Evolutionary conservation across 2,113 vertebrate genomes (phyloP).

Genomic region (Anhinga anhinga): DNA sequence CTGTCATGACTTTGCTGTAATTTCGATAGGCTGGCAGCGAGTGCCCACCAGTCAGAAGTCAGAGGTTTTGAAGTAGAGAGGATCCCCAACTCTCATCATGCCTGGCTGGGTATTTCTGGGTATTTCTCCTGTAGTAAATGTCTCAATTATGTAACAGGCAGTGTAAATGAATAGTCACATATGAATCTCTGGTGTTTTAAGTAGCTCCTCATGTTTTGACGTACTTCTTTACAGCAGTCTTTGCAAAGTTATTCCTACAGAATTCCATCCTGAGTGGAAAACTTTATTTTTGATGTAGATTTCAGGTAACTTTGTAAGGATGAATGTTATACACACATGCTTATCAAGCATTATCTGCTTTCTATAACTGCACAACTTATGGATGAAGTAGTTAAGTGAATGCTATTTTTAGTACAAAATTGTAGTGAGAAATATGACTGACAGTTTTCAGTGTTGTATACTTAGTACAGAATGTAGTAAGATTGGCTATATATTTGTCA

Average conservation of each 20-base stretch:
- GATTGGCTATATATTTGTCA: not conserved
- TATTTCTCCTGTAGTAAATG: not conserved
- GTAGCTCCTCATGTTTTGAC: not conserved
- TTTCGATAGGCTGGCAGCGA: rapidly evolving
- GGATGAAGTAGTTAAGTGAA: not conserved
- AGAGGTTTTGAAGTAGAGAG: not conserved
- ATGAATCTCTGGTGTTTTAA: not conserved
- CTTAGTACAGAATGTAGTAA: not conserved
- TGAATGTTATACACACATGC: not conserved
- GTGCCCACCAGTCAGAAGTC: not conserved
- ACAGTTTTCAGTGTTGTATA: not conserved
- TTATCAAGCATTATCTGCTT: not conserved
- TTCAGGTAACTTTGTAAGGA: not conserved
- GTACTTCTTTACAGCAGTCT: not conserved
- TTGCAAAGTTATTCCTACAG: not conserved
- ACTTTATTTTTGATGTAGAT: not conserved
- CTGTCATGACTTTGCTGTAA: not conserved
- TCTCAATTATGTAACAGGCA: not conserved
- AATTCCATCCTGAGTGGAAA: not conserved
- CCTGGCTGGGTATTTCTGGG: not conserved
- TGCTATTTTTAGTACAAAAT: not conserved
- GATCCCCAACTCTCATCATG: rapidly evolving
- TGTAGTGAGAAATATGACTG: not conserved
- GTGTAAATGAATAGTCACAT: not conserved
- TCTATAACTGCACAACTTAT: not conserved